phyloP scores from a whole-genome alignment of 2,797 vertebrate genomes.

The Diplodus puntazzo region DNA sequence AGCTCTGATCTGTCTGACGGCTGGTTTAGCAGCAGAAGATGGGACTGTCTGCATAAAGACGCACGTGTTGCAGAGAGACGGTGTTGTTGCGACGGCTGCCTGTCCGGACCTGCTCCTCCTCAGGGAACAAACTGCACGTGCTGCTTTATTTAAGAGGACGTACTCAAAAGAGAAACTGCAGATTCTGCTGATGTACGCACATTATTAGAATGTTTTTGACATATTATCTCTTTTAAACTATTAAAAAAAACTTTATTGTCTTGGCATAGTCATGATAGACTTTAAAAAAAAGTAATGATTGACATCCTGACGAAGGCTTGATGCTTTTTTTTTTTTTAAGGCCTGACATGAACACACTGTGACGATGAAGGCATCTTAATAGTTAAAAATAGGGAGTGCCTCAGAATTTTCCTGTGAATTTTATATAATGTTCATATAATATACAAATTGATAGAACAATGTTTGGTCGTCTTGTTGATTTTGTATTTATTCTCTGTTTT shows the following conservation, averaged over 20 bases:
- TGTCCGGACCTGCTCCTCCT: conserved; percentile 25
- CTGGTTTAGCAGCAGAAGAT: background rate
- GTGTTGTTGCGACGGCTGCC: background rate
- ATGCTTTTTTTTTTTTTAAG: too few species aligned
- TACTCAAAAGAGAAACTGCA: background rate
- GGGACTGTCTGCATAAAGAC: background rate
- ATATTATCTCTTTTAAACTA: background rate
- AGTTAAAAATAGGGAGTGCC: too few species aligned
- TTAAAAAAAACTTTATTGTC: too few species aligned
- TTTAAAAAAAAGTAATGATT: too few species aligned
- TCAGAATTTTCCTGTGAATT: too few species aligned
- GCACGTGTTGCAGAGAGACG: background rate
- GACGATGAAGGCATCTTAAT: too few species aligned
- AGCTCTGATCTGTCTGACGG: conserved; percentile 46
- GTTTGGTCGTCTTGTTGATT: background rate
- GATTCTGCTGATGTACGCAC: background rate
- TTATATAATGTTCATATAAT: too few species aligned
- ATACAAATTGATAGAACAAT: too few species aligned
- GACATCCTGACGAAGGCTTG: too few species aligned
- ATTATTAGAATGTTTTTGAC: background rate
- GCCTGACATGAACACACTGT: too few species aligned
- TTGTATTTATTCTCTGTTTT: background rate
- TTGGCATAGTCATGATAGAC: too few species aligned
- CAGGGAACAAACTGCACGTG: conserved; percentile 4
- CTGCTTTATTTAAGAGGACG: background rate